Conservation (phyloP, 2,113 vertebrate species). For the Psophia crepitans region DNA sequence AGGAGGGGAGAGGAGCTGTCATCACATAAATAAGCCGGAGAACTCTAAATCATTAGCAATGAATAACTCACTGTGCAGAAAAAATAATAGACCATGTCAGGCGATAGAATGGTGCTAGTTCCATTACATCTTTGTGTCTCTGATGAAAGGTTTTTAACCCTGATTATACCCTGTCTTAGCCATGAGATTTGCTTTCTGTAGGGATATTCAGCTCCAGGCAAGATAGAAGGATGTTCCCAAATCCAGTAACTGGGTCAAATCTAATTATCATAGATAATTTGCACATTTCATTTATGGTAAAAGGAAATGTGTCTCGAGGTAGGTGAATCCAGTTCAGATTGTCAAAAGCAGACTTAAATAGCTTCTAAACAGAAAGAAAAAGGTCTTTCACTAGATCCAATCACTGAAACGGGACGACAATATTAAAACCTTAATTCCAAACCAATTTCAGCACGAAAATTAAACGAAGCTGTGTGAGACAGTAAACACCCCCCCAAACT, state of each 20-base stretch:
- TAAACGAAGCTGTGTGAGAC: background rate
- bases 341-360: conserved; percentile 19
- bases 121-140: background rate
- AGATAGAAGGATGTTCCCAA: conserved; percentile 50
- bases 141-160: conserved; percentile 47
- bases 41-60: conserved; percentile 19
- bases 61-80: conserved; percentile 14
- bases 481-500: background rate
- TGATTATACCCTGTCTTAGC: conserved; percentile 17
- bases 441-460: background rate
- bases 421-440: background rate
- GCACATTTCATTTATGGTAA: conserved; percentile 29
- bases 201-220: conserved; percentile 40
- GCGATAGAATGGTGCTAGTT: background rate
- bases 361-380: background rate
- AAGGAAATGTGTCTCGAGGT: conserved; percentile 35
- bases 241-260: conserved; percentile 58
- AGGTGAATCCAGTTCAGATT: conserved; percentile 2
- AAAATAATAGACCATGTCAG: conserved; percentile 18
- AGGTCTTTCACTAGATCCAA: background rate
- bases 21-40: background rate
- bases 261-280: conserved; percentile 63
- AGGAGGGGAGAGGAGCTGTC: background rate
- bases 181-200: conserved; percentile 14
- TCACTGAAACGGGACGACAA: background rate